Evolutionary conservation across 2,797 vertebrate species (phyloP).

Genomic region (Oryzias sinensis): DNA sequence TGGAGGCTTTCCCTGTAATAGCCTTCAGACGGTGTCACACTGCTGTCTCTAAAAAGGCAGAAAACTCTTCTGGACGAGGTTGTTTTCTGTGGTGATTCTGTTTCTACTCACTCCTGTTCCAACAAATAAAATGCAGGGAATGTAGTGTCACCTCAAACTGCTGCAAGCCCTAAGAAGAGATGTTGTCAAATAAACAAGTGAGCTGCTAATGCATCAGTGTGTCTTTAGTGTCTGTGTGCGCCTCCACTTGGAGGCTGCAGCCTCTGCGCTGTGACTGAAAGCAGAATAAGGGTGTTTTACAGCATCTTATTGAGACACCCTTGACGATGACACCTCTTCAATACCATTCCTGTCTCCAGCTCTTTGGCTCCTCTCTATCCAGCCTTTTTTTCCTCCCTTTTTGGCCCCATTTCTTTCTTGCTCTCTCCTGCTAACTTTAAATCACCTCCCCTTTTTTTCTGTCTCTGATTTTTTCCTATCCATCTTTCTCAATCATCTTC

Average conservation of each 20-base stretch:
- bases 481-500: constrained; percentile 73
- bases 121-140: constrained; percentile 18
- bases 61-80: constrained; percentile 6
- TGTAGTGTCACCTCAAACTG: constrained; percentile 2
- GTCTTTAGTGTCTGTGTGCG: constrained; percentile 14
- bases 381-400: constrained; percentile 35
- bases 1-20: neutral
- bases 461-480: constrained; percentile 61
- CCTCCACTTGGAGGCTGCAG: constrained; percentile 44
- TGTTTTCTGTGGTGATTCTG: constrained; percentile 10
- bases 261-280: constrained; percentile 51
- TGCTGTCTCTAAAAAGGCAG: constrained; percentile 13
- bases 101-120: constrained; percentile 15
- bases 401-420: constrained; percentile 47
- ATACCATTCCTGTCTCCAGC: constrained; percentile 53
- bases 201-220: constrained; percentile 38
- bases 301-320: constrained; percentile 70
- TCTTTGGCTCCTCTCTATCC: constrained; percentile 43
- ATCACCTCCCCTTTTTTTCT: constrained; percentile 47
- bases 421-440: constrained; percentile 47
- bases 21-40: neutral
- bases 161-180: constrained; percentile 12
- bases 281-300: constrained; percentile 70
- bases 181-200: constrained; percentile 36
- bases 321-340: constrained; percentile 69